These are phyloP conservation scores for Heliornis fulica DNA, from an alignment of 2,113 vertebrate species.

Conservation along the genomic window DNA sequence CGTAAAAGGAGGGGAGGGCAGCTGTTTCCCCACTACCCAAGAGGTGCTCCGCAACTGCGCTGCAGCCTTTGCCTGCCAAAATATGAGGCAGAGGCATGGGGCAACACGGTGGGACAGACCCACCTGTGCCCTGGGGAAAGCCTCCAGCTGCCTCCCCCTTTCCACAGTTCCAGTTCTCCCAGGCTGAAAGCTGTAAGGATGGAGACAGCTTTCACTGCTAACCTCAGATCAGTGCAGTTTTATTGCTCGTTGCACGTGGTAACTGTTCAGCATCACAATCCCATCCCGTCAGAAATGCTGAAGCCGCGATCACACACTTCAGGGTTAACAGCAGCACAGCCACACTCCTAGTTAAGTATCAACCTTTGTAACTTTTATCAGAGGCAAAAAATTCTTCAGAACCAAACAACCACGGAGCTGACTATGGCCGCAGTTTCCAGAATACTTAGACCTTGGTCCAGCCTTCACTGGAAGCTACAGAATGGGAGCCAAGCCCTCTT, in stretches of 20 bases:
- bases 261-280: background rate
- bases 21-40: background rate
- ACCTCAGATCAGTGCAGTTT: background rate
- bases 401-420: background rate
- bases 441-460: background rate
- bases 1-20: background rate
- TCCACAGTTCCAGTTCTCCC: background rate
- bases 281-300: background rate
- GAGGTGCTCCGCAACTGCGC: background rate
- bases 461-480: background rate
- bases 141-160: background rate
- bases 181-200: background rate
- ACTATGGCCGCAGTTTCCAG: background rate
- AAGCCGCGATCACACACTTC: background rate
- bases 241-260: background rate
- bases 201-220: background rate
- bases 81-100: fast-evolving
- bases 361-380: background rate
- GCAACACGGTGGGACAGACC: background rate
- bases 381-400: background rate
- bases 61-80: background rate
- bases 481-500: background rate
- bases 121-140: background rate
- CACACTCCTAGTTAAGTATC: background rate
- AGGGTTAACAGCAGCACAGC: background rate